Percentiles rank a stretch among this genome's conserved stretches.
Conservation (phyloP, 2,888 invertebrate species). For the Formica aserva region DNA sequence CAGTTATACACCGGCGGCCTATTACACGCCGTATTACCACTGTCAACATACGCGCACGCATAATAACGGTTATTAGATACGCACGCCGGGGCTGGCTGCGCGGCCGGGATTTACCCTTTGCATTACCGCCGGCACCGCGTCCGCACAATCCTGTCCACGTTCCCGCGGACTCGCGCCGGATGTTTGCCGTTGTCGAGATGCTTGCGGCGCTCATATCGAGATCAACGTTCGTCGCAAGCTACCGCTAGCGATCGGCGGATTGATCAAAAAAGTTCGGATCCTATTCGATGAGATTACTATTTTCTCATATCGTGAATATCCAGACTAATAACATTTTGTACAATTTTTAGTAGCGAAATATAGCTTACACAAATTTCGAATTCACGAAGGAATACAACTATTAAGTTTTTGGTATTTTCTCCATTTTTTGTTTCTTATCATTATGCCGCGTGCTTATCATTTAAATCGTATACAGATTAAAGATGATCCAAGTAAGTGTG, state of each 20-base stretch:
- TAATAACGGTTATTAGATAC: slow-evolving; percentile 83
- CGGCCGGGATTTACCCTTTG: slow-evolving; percentile 68
- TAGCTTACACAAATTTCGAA: no score
- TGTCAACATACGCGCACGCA: slow-evolving; percentile 80
- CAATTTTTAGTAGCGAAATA: not conserved
- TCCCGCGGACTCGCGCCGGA: slow-evolving; percentile 34
- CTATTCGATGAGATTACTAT: not conserved
- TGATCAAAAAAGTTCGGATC: not conserved
- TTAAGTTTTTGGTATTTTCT: not conserved
- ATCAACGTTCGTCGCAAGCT: not conserved
- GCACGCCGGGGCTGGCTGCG: slow-evolving; percentile 38
- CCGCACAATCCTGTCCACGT: slow-evolving; percentile 50
- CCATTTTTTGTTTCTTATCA: not conserved
- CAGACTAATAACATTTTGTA: not conserved
- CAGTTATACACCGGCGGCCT: slow-evolving; percentile 66
- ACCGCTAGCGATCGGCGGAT: not conserved
- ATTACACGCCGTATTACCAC: slow-evolving; percentile 81
- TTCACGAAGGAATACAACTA: no score
- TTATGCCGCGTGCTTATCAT: not conserved
- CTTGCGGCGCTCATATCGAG: not conserved
- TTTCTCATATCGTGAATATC: not conserved
- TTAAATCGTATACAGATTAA: not conserved
- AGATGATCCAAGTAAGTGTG: not conserved
- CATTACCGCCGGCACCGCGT: slow-evolving; percentile 65
- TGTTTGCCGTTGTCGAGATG: slow-evolving; percentile 6